Evolutionary conservation across 2,797 vertebrate genomes (phyloP), one percentile per base, ranked within the genome.

Genomic region (Garrulus glandarius): DNA sequence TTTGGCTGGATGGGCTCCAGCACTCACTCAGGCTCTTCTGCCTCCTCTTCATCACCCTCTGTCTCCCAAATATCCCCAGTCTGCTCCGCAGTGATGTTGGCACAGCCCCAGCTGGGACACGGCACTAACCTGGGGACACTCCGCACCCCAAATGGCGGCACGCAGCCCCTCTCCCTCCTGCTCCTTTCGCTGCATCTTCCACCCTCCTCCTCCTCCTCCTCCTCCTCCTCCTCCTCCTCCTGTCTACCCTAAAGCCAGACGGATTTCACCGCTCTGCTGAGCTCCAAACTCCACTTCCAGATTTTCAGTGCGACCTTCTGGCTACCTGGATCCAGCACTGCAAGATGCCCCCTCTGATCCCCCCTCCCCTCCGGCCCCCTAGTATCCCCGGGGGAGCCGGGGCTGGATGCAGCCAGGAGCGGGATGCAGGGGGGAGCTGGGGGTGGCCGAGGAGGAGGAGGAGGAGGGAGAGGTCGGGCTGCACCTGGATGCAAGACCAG

Each of bases 291-390:
- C 96, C 71, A 95, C 82, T 97, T 94, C 91, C 82, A 89, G 86
- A 85, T 96, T 97, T 97, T 97, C 96, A 96, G 81, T 84, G 85
- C 47, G 91, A 96, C 95, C 94, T 95, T 95, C 85, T 43, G 95
- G 96, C 97, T 98, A 98, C 97, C 98, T 97, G 97, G 97, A 97
- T 94, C 91, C 81, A 4, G 91, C 95, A 77, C 63, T 74, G 79
- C 95, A 91, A 82, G 94, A 96, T 89, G 94, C 96, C 96, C 97
- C 93, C 89, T 96, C 87, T 93, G 95, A 95, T 95, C 81, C 85
- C 95, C 96, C 96, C 96, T 95, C 94, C 93, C 94, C 89, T 96
- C 96, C 69, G 81, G 92, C 92, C 89, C 95, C 89, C 93, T 96
- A 83, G 74, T 70, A 92, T 57, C 97, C 96, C 89, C 59, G 86